These are phyloP conservation scores for Drosophila mettleri DNA, from an alignment of 2,888 invertebrate species.

Conservation along the genomic window DNA sequence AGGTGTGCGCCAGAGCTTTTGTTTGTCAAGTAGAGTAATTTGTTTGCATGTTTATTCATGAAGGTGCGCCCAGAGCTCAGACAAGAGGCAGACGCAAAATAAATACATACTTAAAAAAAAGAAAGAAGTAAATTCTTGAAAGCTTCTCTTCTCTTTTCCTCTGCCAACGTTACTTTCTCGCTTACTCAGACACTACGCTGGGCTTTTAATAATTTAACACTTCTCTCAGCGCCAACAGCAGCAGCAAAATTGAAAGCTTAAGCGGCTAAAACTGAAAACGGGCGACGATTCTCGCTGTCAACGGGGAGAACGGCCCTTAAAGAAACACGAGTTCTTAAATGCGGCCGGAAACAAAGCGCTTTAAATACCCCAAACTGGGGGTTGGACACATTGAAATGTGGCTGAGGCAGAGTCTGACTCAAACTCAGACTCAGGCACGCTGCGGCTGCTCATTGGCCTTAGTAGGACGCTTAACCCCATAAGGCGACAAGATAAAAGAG, in stretches of 20 bases:
- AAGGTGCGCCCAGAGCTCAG: conserved; percentile 42
- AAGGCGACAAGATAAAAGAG: conserved; percentile 49
- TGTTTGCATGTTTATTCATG: conserved; percentile 72
- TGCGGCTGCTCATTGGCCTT: conserved; percentile 56
- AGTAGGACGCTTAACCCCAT: conserved; percentile 62
- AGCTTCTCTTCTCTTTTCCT: conserved; percentile 15
- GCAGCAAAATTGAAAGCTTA: conserved; percentile 65
- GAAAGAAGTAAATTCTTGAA: conserved; percentile 23
- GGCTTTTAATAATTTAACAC: conserved; percentile 67
- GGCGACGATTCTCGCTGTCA: conserved; percentile 38
- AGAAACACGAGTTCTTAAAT: conserved; percentile 22
- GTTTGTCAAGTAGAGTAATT: conserved; percentile 66
- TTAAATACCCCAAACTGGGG: conserved; percentile 50
- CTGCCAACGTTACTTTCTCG: background rate
- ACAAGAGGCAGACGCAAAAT: conserved; percentile 48
- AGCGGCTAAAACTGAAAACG: conserved; percentile 48
- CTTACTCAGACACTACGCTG: conserved; percentile 12
- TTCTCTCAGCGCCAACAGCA: conserved; percentile 32
- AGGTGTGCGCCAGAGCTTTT: conserved; percentile 51
- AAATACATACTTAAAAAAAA: conserved; percentile 22
- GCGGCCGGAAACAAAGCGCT: conserved; percentile 47
- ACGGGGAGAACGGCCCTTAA: conserved; percentile 17
- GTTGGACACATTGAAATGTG: conserved; percentile 24
- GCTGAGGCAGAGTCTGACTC: conserved; percentile 10
- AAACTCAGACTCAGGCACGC: background rate